These are phyloP conservation scores for Phragmatobia fuliginosa DNA, from an alignment of 2,888 invertebrate species.

Conservation along the genomic window DNA sequence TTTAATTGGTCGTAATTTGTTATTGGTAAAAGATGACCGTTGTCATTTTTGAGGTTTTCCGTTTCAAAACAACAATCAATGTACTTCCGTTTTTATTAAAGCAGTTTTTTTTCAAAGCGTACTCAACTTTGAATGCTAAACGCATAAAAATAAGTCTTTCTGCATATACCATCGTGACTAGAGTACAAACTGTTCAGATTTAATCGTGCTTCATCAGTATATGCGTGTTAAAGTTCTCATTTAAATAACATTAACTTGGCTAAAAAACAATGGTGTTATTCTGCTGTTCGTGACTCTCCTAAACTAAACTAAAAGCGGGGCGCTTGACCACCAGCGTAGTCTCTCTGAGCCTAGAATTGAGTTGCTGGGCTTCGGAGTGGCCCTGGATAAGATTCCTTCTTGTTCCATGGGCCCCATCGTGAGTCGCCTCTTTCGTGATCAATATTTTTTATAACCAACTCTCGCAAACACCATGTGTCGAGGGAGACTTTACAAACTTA, in stretches of 20 bases:
- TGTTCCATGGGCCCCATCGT: no score
- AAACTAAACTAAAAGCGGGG: no score
- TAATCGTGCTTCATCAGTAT: slow-evolving; percentile 20
- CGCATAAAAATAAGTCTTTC: slow-evolving; percentile 24
- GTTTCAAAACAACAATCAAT: background rate
- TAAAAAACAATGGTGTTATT: slow-evolving; percentile 24
- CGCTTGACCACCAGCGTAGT: no score
- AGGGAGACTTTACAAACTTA: no score
- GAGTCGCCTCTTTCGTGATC: no score
- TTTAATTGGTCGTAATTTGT: slow-evolving; percentile 37
- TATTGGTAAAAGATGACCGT: slow-evolving; percentile 24
- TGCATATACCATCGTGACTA: slow-evolving; percentile 33
- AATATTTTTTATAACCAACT: no score
- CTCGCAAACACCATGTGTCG: no score
- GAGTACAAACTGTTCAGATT: slow-evolving; percentile 37
- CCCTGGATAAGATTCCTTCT: no score
- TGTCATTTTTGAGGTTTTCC: slow-evolving; percentile 21
- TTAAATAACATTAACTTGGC: slow-evolving; percentile 16
- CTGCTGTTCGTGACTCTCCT: no score
- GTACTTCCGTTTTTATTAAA: slow-evolving; percentile 22
- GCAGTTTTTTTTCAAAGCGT: slow-evolving; percentile 17
- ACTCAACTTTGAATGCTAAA: slow-evolving; percentile 36
- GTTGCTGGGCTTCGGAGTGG: no score
- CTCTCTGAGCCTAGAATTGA: no score
- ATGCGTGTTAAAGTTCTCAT: slow-evolving; percentile 31